A percentile compares a stretch with the other conserved stretches of the same genome.
These are phyloP conservation scores for Listronotus oregonensis DNA, from an alignment of 1,140 invertebrate species.

Conservation along the genomic window DNA sequence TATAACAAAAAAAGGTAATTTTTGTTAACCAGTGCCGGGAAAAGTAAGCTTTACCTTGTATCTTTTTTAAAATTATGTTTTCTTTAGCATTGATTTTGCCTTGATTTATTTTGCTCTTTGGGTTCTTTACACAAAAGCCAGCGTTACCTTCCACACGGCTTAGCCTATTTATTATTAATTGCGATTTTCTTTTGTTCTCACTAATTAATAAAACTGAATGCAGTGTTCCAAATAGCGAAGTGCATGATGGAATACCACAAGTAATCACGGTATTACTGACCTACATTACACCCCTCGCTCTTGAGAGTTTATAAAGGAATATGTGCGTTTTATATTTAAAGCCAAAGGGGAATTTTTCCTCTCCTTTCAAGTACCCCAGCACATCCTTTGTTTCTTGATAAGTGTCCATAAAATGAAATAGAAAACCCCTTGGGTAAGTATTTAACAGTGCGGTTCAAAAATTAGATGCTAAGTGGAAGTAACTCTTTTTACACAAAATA, in stretches of 20 bases:
- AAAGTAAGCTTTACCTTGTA: too few relatives aligned
- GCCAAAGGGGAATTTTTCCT: conserved; percentile 31
- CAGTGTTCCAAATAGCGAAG: conserved; percentile 4
- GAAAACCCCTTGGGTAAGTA: conserved; percentile 13
- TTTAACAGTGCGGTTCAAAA: too few relatives aligned
- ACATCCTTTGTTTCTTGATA: conserved; percentile 35
- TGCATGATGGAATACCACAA: conserved; percentile 17
- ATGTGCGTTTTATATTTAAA: conserved; percentile 36
- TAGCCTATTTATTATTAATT: conserved; percentile 17
- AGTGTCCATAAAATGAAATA: conserved; percentile 32
- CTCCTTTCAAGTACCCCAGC: conserved; percentile 24
- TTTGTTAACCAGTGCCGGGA: too few relatives aligned
- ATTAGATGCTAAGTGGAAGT: too few relatives aligned
- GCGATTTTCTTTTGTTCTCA: conserved; percentile 11
- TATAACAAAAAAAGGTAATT: too few relatives aligned
- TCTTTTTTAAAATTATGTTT: too few relatives aligned
- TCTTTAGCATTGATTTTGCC: too few relatives aligned
- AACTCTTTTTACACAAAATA: too few relatives aligned
- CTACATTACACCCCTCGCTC: conserved; percentile 36
- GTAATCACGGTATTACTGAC: conserved; percentile 37
- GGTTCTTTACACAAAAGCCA: too few relatives aligned
- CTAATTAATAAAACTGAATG: conserved; percentile 25
- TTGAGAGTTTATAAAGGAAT: conserved; percentile 35
- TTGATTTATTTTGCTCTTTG: too few relatives aligned
- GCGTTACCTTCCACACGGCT: conserved; percentile 3